Evolutionary conservation across 2,113 vertebrate species (phyloP).

Genomic region (Poecile atricapillus): DNA sequence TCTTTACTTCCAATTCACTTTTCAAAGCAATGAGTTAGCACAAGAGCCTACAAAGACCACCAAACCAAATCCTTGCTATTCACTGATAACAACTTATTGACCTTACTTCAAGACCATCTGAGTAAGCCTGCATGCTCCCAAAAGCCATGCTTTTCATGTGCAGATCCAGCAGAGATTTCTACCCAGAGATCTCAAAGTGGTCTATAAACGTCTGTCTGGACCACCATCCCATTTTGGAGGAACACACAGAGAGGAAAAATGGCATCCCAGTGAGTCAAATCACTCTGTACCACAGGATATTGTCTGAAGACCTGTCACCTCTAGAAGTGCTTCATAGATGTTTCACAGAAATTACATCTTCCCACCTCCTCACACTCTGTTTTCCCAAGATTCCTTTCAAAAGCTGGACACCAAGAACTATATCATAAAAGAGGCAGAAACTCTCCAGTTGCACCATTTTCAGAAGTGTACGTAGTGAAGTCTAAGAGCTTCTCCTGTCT

Average conservation of each 20-base stretch:
- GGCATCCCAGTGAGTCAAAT: neutral
- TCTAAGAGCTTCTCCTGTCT: neutral
- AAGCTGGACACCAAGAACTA: neutral
- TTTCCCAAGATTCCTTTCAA: neutral
- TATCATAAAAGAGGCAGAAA: neutral
- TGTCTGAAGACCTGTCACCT: neutral
- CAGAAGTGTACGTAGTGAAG: neutral
- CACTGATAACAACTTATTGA: neutral
- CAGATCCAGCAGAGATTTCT: neutral
- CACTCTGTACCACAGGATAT: neutral
- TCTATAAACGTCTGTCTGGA: neutral
- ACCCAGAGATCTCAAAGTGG: neutral
- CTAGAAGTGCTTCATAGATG: neutral
- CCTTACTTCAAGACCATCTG: neutral
- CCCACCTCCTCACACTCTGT: neutral
- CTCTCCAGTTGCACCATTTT: neutral
- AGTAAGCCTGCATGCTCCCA: neutral
- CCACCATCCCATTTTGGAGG: neutral
- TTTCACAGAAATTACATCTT: neutral
- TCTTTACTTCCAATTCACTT: neutral
- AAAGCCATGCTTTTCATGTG: neutral
- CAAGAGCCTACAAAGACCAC: neutral
- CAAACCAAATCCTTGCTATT: neutral
- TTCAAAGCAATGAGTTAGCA: neutral
- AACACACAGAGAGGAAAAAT: neutral